Evolutionary conservation across 2,888 invertebrate species (phyloP), one percentile per base, ranked within the genome.

Genomic region (Euphydryas editha): DNA sequence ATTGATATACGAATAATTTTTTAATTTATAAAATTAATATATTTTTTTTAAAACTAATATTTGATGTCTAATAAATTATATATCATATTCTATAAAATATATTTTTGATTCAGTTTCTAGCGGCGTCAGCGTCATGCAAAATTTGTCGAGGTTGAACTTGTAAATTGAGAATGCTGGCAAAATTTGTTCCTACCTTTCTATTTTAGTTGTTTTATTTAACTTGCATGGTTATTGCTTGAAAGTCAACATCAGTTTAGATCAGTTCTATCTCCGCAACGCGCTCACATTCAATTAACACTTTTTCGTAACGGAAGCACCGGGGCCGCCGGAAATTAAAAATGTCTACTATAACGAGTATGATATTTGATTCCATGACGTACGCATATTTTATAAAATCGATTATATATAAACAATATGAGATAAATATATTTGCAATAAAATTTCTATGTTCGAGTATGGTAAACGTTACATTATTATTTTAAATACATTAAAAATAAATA

Each of bases 301-400:
- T 90, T 89, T 88, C 86, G 82, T 78, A 78, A 81, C 85, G 88
- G 86, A 88, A 81, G 82, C 78, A 78, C 75, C 79, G 81, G 79
- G 82, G 78, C 80, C 78, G 78, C 85, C 90, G 90, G 91, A 90
- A 92, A 92, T 91, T 90, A 90, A 90, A 90, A 89, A 87, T 86
- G 86, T 85, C 85, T 83, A 78, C 77, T 77, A 75, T 81, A 78
- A 74, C 78, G 75, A 75, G 74, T 62, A 66, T 67, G 67, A 67
- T 65, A 44, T 62, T 65, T 63, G 42, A 63, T 24, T 51, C 21
- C 24, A 51, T 58, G 59, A 62, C 56, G 47, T 59, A 71, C 70
- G 66, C 71, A 70, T 69, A 56, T 63, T 68, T 58, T 67, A 73
- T 71, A 65, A 72, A 71, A 69, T 66, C 60, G 62, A 70, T 68